These are phyloP conservation scores for Talpa occidentalis DNA, from an alignment of 2,113 vertebrate genomes.

Conservation along the genomic window DNA sequence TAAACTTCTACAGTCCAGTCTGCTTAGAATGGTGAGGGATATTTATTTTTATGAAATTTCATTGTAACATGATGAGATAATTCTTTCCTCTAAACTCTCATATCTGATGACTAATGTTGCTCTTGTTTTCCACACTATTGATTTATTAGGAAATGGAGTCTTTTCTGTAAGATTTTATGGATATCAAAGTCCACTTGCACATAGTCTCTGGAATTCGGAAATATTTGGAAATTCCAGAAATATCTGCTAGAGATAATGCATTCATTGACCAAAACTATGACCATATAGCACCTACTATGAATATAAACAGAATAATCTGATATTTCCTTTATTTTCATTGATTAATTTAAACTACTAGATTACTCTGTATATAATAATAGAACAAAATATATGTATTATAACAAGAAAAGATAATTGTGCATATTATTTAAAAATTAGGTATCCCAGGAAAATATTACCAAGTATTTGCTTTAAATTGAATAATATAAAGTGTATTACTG, in stretches of 20 bases:
- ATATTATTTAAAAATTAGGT: background rate
- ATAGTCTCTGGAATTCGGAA: background rate
- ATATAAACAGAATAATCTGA: background rate
- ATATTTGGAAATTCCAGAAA: background rate
- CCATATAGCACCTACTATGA: background rate
- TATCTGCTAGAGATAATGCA: constrained; percentile 5
- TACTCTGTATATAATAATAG: background rate
- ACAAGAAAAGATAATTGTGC: background rate
- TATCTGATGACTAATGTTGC: constrained; percentile 23
- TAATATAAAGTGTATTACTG: background rate
- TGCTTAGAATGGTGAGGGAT: background rate
- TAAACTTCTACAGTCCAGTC: background rate
- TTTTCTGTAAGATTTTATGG: background rate
- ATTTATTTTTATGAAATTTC: constrained; percentile 2
- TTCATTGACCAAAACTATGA: background rate
- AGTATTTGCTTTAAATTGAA: constrained; percentile 28
- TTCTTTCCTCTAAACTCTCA: background rate
- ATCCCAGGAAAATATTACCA: background rate
- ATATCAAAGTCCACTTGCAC: background rate
- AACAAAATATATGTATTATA: background rate
- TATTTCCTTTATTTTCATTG: background rate
- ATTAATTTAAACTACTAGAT: constrained; percentile 22
- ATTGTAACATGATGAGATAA: background rate
- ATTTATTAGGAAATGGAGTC: background rate
- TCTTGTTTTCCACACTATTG: background rate